Evolutionary conservation across 2,797 vertebrate genomes (phyloP).

Genomic region (Acomys russatus): DNA sequence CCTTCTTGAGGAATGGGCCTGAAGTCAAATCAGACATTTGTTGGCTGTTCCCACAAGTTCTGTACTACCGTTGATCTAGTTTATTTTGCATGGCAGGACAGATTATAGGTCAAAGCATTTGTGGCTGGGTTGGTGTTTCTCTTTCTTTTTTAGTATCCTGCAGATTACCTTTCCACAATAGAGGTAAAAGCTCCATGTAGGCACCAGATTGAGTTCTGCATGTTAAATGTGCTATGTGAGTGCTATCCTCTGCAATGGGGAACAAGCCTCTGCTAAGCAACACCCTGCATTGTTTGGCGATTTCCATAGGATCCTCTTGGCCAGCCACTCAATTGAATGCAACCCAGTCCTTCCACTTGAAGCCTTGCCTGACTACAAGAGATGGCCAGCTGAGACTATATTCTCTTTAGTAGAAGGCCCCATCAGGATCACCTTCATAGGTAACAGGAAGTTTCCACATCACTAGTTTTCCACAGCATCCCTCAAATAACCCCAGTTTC

Average conservation of each 20-base stretch:
- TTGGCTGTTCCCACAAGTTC: not conserved
- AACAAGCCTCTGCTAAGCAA: not conserved
- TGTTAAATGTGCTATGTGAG: not conserved
- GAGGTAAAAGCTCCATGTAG: not conserved
- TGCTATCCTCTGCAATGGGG: not conserved
- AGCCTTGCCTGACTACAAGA: not conserved
- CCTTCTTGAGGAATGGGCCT: not conserved
- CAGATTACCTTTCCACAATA: not conserved
- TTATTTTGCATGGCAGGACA: not conserved
- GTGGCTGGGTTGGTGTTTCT: not conserved
- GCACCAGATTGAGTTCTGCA: not conserved
- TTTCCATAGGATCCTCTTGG: not conserved
- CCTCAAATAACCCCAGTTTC: not conserved
- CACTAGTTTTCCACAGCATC: not conserved
- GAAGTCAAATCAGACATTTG: not conserved
- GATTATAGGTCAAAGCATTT: not conserved
- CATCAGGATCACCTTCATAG: not conserved
- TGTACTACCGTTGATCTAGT: not conserved
- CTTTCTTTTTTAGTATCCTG: not conserved
- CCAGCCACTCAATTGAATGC: not conserved
- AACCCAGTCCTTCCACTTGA: not conserved
- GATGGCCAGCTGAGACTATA: not conserved
- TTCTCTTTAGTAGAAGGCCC: not conserved
- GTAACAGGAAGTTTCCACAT: not conserved
- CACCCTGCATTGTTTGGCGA: not conserved